A percentile compares a stretch with the other conserved stretches of the same genome.
phyloP scores from a whole-genome alignment of 1,140 invertebrate genomes.

The Nebria ingens region DNA sequence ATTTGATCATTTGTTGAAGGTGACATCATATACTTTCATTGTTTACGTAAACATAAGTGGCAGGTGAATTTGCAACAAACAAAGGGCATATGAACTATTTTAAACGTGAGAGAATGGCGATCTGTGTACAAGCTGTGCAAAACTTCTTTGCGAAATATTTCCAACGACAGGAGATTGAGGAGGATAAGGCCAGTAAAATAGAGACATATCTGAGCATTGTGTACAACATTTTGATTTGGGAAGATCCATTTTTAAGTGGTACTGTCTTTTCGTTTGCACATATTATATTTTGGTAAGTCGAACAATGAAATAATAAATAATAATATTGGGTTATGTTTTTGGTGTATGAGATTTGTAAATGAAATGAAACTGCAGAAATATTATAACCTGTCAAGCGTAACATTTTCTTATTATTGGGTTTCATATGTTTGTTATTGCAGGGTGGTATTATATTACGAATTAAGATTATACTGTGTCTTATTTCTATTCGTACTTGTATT shows the following conservation, averaged over 20 bases:
- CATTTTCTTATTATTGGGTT: too few relatives aligned
- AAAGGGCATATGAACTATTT: conserved; percentile 9
- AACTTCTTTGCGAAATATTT: not conserved
- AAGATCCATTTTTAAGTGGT: conserved; percentile 6
- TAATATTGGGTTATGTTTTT: not conserved
- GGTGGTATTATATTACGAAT: not conserved
- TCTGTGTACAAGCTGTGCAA: not conserved
- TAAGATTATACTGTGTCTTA: not conserved
- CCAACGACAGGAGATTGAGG: not conserved
- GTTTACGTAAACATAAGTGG: conserved; percentile 3
- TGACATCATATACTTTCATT: not conserved
- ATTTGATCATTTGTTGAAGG: not conserved
- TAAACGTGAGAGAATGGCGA: conserved; percentile 6
- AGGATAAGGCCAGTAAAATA: conserved; percentile 1
- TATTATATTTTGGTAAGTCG: not conserved
- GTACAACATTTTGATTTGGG: not conserved
- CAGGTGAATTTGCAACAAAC: conserved; percentile 6
- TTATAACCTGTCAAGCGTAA: not conserved
- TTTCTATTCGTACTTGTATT: not conserved
- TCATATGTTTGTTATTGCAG: not conserved
- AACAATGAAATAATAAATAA: not conserved
- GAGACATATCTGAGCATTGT: not conserved
- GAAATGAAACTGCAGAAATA: too few relatives aligned
- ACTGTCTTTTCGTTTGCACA: not conserved
- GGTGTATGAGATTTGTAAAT: too few relatives aligned